These are phyloP conservation scores for Toxotes jaculatrix DNA, from an alignment of 2,113 vertebrate genomes.

Conservation along the genomic window DNA sequence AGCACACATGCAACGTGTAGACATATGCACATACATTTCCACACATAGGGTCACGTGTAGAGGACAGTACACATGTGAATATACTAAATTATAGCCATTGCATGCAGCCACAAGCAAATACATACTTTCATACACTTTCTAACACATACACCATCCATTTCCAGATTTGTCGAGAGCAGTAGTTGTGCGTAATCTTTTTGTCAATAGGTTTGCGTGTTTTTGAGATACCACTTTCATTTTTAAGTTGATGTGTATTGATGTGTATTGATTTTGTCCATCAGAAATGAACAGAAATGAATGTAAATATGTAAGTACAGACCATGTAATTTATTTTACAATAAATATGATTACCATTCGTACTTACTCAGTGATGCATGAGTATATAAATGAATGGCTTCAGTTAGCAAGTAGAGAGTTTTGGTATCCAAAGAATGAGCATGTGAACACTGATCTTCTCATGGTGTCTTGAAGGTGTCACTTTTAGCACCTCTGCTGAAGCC, in stretches of 20 bases:
- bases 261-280: not conserved
- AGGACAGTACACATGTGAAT: not conserved
- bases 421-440: conserved; percentile 6
- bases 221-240: conserved; percentile 10
- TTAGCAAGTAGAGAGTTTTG: not conserved
- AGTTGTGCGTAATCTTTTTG: not conserved
- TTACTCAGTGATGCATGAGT: conserved; percentile 1
- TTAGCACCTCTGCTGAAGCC: conserved; percentile 57
- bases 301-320: conserved; percentile 68
- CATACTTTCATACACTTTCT: not conserved
- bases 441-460: conserved; percentile 45
- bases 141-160: no score
- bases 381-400: not conserved
- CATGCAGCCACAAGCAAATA: not conserved
- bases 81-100: not conserved
- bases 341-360: conserved; percentile 40
- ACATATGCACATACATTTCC: conserved; percentile 1
- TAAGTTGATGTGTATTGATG: not conserved
- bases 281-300: conserved; percentile 46
- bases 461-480: conserved; percentile 55
- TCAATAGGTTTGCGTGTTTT: conserved; percentile 8
- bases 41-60: not conserved
- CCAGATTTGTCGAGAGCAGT: no score
- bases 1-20: no score
- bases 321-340: conserved; percentile 67